Conservation (phyloP, 23 tunicate genomes). For the Trididemnum miniatum region DNA sequence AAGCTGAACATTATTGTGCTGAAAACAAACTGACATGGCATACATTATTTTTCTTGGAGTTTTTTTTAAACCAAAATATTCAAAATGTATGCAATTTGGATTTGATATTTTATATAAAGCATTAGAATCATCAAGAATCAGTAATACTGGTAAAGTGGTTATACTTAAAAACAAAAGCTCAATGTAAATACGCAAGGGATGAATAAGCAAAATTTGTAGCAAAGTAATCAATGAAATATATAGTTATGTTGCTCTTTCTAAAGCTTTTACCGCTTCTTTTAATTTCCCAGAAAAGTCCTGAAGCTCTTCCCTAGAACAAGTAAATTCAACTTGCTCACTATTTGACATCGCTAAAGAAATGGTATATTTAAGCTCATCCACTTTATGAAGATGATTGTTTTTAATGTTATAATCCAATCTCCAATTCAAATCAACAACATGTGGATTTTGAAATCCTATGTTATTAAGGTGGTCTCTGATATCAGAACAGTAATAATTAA, state of each 20-base stretch:
- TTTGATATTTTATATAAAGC: too few species aligned
- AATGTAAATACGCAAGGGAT: too few species aligned
- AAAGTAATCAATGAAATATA: too few species aligned
- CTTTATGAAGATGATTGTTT: slow-evolving; percentile 60
- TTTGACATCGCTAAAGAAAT: slow-evolving; percentile 43
- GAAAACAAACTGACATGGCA: too few species aligned
- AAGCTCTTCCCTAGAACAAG: slow-evolving; percentile 78
- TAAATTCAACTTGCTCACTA: slow-evolving; percentile 46
- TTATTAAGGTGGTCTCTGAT: slow-evolving; percentile 34
- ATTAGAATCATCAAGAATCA: too few species aligned
- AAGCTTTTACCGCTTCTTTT: slow-evolving; percentile 83
- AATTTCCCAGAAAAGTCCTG: slow-evolving; percentile 81
- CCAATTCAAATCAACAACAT: slow-evolving; percentile 70
- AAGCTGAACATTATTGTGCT: too few species aligned
- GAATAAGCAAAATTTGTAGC: too few species aligned
- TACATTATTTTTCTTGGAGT: too few species aligned
- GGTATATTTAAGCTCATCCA: slow-evolving; percentile 68
- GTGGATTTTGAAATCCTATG: slow-evolving; percentile 40
- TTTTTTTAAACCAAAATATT: too few species aligned
- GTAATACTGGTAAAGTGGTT: too few species aligned
- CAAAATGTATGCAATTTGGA: too few species aligned
- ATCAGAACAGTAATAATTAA: slow-evolving; percentile 23
- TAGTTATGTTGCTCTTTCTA: slow-evolving; percentile 78
- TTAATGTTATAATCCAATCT: slow-evolving; percentile 79
- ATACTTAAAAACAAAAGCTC: too few species aligned